Conservation (phyloP, 2,113 vertebrate genomes). For the Saccopteryx bilineata region DNA sequence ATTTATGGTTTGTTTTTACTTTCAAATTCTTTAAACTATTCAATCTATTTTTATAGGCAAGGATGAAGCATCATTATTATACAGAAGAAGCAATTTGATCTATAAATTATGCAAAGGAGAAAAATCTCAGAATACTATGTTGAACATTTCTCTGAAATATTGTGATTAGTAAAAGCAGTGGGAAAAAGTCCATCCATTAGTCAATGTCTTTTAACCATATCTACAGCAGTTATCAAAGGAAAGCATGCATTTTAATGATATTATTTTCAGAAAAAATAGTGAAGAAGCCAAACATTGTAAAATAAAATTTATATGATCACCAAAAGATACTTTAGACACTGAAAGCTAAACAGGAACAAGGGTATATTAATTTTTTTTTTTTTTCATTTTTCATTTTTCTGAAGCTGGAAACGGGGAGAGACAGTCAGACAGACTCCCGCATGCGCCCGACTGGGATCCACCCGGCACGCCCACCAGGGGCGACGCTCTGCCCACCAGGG, state of each 20-base stretch:
- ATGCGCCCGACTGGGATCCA: no score
- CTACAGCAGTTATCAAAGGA: slow-evolving; percentile 4
- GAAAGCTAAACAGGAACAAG: neutral
- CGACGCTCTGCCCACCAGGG: no score
- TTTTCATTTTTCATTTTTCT: no score
- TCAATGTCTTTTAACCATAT: neutral
- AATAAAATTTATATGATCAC: neutral
- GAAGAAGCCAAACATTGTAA: slow-evolving; percentile 43
- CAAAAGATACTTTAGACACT: neutral
- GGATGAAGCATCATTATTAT: neutral
- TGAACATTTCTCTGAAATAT: slow-evolving; percentile 31
- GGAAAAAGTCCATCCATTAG: slow-evolving; percentile 4
- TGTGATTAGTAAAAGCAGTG: neutral
- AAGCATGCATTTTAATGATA: slow-evolving; percentile 19
- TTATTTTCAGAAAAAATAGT: slow-evolving; percentile 16
- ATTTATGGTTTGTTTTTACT: slow-evolving; percentile 12
- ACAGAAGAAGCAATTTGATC: slow-evolving; percentile 44
- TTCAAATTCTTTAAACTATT: slow-evolving; percentile 42
- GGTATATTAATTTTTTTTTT: neutral
- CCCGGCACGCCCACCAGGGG: no score
- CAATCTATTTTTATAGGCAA: slow-evolving; percentile 52
- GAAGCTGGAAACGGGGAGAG: no score
- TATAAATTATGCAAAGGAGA: slow-evolving; percentile 60
- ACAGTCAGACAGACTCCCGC: no score
- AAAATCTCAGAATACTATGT: neutral